Conservation (phyloP, 2,888 invertebrate species). For the Drosophila setosimentum region DNA sequence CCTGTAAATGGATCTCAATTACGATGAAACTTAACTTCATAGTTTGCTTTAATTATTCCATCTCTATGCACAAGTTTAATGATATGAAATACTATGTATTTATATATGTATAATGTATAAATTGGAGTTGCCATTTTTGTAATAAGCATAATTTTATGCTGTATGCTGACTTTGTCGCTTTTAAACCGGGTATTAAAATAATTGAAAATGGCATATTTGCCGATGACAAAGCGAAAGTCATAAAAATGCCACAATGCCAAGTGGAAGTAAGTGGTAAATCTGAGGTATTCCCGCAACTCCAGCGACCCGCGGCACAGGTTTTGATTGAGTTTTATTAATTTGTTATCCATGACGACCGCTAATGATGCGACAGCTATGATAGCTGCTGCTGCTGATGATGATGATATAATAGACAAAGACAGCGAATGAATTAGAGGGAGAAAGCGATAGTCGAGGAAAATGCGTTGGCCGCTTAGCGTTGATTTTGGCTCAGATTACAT, state of each 20-base stretch:
- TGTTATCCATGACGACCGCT: slow-evolving; percentile 56
- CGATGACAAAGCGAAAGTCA: slow-evolving; percentile 16
- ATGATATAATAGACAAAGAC: background rate
- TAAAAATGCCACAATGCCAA: slow-evolving; percentile 3
- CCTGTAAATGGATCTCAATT: slow-evolving; percentile 9
- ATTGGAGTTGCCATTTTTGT: no score
- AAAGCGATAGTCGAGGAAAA: slow-evolving; percentile 34
- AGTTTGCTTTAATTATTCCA: background rate
- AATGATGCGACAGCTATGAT: slow-evolving; percentile 45
- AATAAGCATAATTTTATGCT: no score
- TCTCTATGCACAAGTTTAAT: background rate
- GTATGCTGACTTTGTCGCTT: no score
- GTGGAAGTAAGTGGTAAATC: slow-evolving; percentile 24
- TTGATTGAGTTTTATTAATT: slow-evolving; percentile 78
- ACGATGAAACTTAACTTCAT: background rate
- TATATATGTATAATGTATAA: background rate
- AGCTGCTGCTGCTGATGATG: slow-evolving; percentile 28
- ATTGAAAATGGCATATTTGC: slow-evolving; percentile 17
- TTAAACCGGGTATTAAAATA: slow-evolving; percentile 24
- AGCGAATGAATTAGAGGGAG: background rate
- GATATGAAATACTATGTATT: background rate
- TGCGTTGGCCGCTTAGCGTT: slow-evolving; percentile 38
- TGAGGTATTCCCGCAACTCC: background rate
- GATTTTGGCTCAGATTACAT: slow-evolving; percentile 55
- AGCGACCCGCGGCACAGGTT: slow-evolving; percentile 16